Evolutionary conservation across 2,888 invertebrate species (phyloP).

Genomic region (Strigamia transsilvanica): DNA sequence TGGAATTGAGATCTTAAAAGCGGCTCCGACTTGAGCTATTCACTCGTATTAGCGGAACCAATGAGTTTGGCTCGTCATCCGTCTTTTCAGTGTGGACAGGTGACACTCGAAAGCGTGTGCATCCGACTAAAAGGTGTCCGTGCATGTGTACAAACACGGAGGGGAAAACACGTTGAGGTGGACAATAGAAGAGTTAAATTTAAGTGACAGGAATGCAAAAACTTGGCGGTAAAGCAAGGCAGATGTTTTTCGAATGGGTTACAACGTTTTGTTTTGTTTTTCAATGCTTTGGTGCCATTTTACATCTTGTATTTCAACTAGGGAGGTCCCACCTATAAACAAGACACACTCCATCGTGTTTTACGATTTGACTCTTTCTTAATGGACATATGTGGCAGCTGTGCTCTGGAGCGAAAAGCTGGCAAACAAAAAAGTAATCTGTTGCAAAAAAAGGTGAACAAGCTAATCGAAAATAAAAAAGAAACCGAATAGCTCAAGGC

Average conservation of each 20-base stretch:
- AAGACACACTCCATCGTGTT: conserved; percentile 36
- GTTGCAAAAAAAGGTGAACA: not conserved
- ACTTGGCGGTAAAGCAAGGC: not conserved
- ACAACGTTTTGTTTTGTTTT: not conserved
- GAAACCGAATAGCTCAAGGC: not conserved
- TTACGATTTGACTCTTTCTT: not conserved
- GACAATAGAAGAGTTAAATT: not conserved
- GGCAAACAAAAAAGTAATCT: not conserved
- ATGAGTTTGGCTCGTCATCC: conserved; percentile 16
- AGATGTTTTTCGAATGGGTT: not conserved
- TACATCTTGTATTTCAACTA: not conserved
- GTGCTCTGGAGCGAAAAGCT: conserved; percentile 13
- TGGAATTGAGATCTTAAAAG: conserved; percentile 29
- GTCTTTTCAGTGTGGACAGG: conserved; percentile 16
- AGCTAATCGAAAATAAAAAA: not conserved
- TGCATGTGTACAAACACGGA: not conserved
- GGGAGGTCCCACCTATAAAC: conserved; percentile 16
- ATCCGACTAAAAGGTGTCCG: not conserved
- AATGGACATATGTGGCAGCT: not conserved
- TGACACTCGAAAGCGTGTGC: not conserved
- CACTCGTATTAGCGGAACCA: not conserved
- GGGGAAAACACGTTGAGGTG: not conserved
- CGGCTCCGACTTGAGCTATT: not conserved
- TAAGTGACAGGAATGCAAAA: not conserved
- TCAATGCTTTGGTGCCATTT: not conserved